phyloP scores from a whole-genome alignment of 2,888 invertebrate genomes.

The Tetheella fluctuosa region DNA sequence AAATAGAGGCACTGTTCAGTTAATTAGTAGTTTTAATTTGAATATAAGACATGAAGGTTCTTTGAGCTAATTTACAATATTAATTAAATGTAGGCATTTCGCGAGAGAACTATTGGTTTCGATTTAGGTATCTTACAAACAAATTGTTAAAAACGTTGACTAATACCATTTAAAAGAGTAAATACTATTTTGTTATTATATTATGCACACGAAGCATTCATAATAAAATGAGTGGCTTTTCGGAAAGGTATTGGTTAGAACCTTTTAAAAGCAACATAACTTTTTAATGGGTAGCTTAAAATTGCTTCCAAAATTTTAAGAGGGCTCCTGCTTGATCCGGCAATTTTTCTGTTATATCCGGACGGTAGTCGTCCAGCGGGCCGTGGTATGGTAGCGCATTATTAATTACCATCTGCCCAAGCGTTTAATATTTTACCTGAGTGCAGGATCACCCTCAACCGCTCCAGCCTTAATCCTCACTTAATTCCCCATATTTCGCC shows the following conservation, averaged over 20 bases:
- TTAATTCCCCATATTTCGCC: conserved; percentile 74
- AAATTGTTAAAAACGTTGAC: too few relatives aligned
- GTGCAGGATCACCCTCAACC: conserved; percentile 68
- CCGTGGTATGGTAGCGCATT: conserved; percentile 66
- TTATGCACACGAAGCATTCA: conserved; percentile 27
- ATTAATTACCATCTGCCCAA: conserved; percentile 77
- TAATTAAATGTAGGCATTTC: too few relatives aligned
- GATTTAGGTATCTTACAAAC: too few relatives aligned
- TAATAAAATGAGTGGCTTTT: conserved; percentile 50
- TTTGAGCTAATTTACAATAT: too few relatives aligned
- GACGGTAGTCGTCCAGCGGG: conserved; percentile 51
- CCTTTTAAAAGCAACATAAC: conserved; percentile 55
- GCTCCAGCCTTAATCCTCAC: conserved; percentile 68
- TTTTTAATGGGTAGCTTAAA: conserved; percentile 55
- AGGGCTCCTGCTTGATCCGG: conserved; percentile 63
- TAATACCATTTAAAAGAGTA: neutral
- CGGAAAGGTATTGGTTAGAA: conserved; percentile 42
- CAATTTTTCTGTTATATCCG: conserved; percentile 79
- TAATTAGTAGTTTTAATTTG: too few relatives aligned
- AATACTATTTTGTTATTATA: conserved; percentile 1
- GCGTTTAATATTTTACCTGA: conserved; percentile 78
- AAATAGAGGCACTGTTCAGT: too few relatives aligned
- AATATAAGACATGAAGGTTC: too few relatives aligned
- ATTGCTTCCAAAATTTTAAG: conserved; percentile 66
- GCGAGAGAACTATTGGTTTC: neutral